Conservation (phyloP, 2,113 vertebrate species). For the Tinamus guttatus region DNA sequence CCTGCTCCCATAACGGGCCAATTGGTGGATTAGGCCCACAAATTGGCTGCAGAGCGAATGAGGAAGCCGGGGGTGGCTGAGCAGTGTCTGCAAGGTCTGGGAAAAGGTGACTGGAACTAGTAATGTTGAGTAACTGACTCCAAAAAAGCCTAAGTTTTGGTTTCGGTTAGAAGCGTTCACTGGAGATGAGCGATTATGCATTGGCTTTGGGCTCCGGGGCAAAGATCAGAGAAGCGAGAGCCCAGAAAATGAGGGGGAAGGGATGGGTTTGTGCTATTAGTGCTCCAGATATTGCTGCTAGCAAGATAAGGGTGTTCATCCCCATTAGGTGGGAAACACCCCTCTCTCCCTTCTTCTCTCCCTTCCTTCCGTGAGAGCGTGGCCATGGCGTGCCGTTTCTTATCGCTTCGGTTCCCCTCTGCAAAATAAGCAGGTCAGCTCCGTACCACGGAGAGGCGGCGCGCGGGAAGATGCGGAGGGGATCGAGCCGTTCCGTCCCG, state of each 20-base stretch:
- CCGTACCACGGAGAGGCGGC: not conserved
- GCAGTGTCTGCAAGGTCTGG: not conserved
- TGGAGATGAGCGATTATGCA: not conserved
- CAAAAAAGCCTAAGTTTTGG: not conserved
- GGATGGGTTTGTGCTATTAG: not conserved
- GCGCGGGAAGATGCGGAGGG: not conserved
- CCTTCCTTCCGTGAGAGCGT: not conserved
- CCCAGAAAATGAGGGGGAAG: constrained; percentile 25
- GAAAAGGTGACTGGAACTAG: not conserved
- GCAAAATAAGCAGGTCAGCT: not conserved
- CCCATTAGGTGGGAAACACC: fast-evolving
- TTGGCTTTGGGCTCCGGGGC: constrained; percentile 55
- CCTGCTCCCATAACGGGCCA: not conserved
- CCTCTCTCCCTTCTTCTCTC: not conserved
- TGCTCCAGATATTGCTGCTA: constrained; percentile 34
- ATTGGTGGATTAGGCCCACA: not conserved
- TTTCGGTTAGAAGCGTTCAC: not conserved
- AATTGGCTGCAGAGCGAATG: not conserved
- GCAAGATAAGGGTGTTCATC: not conserved
- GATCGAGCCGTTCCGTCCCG: not conserved
- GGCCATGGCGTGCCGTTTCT: fast-evolving
- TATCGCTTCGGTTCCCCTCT: not conserved
- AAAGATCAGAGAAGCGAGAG: not conserved
- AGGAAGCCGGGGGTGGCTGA: not conserved
- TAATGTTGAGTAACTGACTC: not conserved